Conservation (phyloP, 2,888 invertebrate species). For the Habrosyne pyritoides region DNA sequence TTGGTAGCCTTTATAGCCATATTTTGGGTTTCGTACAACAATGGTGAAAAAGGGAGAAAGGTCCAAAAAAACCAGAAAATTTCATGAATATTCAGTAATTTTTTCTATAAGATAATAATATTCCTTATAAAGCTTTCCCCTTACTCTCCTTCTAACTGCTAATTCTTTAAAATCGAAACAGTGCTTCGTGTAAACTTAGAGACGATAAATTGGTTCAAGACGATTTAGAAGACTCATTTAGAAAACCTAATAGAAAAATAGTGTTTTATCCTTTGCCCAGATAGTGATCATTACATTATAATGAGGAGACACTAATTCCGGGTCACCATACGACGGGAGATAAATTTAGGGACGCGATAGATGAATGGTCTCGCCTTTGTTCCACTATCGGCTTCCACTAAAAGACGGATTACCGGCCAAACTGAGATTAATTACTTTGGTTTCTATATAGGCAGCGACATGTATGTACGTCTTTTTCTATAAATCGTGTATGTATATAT, state of each 20-base stretch:
- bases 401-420: slow-evolving; percentile 61
- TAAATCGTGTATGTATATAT: too few relatives aligned
- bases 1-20: too few relatives aligned
- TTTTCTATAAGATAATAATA: too few relatives aligned
- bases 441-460: slow-evolving; percentile 29
- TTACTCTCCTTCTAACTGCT: too few relatives aligned
- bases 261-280: neutral
- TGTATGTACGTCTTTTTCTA: slow-evolving; percentile 14
- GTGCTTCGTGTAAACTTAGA: too few relatives aligned
- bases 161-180: too few relatives aligned
- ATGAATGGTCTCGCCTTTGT: slow-evolving; percentile 44
- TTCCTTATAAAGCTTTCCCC: too few relatives aligned
- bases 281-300: slow-evolving; percentile 6
- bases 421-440: slow-evolving; percentile 65
- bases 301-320: slow-evolving; percentile 26
- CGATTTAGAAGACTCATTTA: neutral
- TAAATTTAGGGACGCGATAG: slow-evolving; percentile 53
- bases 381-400: slow-evolving; percentile 41
- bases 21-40: too few relatives aligned
- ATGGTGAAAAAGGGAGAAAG: too few relatives aligned
- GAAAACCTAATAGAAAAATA: neutral
- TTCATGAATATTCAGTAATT: too few relatives aligned
- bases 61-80: too few relatives aligned
- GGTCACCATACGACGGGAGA: slow-evolving; percentile 42
- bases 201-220: too few relatives aligned